These are phyloP conservation scores for Neogale vison DNA, from an alignment of 2,113 vertebrate species.

Conservation along the genomic window DNA sequence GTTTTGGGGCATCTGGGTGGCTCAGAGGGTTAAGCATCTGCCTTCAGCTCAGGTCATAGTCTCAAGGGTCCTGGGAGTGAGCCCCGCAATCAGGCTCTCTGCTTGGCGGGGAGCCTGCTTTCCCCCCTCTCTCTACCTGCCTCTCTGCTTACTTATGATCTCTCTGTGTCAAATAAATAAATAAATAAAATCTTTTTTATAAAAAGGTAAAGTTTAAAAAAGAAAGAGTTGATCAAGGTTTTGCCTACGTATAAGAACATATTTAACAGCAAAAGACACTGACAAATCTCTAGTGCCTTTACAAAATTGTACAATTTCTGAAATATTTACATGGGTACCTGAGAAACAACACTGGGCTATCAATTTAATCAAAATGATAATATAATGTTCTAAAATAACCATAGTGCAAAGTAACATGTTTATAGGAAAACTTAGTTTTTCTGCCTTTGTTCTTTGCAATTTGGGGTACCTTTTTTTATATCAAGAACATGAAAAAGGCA, in stretches of 20 bases:
- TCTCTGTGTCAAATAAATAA: too few species aligned
- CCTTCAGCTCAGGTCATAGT: too few species aligned
- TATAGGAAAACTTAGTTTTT: background rate
- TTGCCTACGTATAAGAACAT: background rate
- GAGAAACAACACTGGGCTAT: background rate
- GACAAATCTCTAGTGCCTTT: background rate
- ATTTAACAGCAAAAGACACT: background rate
- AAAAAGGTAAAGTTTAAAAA: too few species aligned
- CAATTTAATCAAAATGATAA: conserved; percentile 11
- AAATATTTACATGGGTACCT: background rate
- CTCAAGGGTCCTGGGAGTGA: too few species aligned
- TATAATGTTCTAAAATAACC: conserved; percentile 9
- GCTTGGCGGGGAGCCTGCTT: too few species aligned
- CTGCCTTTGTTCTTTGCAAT: background rate
- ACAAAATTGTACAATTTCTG: background rate
- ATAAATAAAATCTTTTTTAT: too few species aligned
- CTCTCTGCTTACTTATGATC: too few species aligned
- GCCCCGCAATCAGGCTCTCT: too few species aligned
- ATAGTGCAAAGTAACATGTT: background rate
- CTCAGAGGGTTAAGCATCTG: too few species aligned
- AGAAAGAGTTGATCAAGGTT: background rate
- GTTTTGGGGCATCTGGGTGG: background rate
- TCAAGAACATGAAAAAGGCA: background rate
- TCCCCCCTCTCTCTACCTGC: too few species aligned
- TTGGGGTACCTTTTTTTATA: background rate